These are phyloP conservation scores for Listronotus oregonensis DNA, from an alignment of 1,140 invertebrate genomes.

Conservation along the genomic window DNA sequence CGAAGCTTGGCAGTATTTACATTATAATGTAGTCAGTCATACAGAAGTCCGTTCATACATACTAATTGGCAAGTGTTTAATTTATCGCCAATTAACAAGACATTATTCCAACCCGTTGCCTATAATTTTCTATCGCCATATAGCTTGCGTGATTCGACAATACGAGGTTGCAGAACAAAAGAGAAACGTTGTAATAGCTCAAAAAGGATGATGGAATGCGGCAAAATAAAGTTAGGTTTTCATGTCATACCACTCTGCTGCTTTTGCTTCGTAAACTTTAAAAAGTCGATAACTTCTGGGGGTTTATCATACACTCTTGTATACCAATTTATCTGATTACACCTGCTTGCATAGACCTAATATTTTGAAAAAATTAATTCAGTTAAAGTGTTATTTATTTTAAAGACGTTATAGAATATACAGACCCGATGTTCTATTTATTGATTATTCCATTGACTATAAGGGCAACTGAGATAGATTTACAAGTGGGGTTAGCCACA, in stretches of 20 bases:
- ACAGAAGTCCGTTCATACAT: conserved; percentile 22
- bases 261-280: too few relatives aligned
- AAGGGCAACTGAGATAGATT: too few relatives aligned
- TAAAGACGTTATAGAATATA: too few relatives aligned
- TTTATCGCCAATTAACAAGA: conserved; percentile 24
- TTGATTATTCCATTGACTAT: too few relatives aligned
- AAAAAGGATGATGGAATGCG: conserved; percentile 22
- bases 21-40: conserved; percentile 14
- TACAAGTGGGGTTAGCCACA: too few relatives aligned
- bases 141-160: conserved; percentile 14
- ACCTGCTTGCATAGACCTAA: too few relatives aligned
- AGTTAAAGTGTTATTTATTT: too few relatives aligned
- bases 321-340: too few relatives aligned
- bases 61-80: conserved; percentile 26
- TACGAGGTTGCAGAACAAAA: conserved; percentile 18
- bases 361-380: too few relatives aligned
- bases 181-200: conserved; percentile 15
- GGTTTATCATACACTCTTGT: too few relatives aligned
- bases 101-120: conserved; percentile 20
- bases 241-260: neutral
- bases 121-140: conserved; percentile 14
- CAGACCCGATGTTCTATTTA: too few relatives aligned
- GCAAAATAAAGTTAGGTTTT: conserved; percentile 17
- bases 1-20: conserved; percentile 11
- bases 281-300: too few relatives aligned